phyloP scores from a whole-genome alignment of 2,888 invertebrate species.

The Scaptomyza cyrtandrae region DNA sequence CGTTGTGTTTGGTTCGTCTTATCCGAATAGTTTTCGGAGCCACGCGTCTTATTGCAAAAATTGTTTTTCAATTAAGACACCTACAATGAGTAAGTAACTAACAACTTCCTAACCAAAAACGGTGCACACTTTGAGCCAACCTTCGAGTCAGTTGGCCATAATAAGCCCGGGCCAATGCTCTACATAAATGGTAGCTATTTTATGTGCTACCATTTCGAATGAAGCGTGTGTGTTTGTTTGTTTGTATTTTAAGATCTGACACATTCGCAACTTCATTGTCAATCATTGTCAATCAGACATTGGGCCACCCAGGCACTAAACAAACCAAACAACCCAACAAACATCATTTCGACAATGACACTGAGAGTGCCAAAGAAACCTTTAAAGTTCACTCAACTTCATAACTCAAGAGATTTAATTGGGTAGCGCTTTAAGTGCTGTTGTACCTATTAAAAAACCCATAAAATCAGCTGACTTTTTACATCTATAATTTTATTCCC shows the following conservation, averaged over 20 bases:
- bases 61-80: constrained; percentile 54
- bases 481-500: not conserved
- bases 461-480: not conserved
- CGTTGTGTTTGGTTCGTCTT: constrained; percentile 9
- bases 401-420: constrained; percentile 55
- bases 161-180: constrained; percentile 70
- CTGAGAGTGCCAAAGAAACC: constrained; percentile 58
- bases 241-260: constrained; percentile 36
- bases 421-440: constrained; percentile 5
- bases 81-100: constrained; percentile 42
- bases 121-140: constrained; percentile 35
- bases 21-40: constrained; percentile 7
- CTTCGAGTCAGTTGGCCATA: constrained; percentile 58
- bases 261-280: constrained; percentile 65
- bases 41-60: constrained; percentile 32
- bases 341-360: constrained; percentile 61
- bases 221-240: not conserved
- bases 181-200: constrained; percentile 61
- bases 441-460: not conserved
- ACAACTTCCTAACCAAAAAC: constrained; percentile 53
- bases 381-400: constrained; percentile 71
- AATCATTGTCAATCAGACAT: constrained; percentile 70
- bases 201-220: constrained; percentile 14
- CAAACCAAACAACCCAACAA: no score
- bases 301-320: constrained; percentile 67